A percentile compares a stretch with the other conserved stretches of the same genome.
These are phyloP conservation scores for Listronotus bonariensis DNA, from an alignment of 1,140 invertebrate genomes.

Conservation along the genomic window DNA sequence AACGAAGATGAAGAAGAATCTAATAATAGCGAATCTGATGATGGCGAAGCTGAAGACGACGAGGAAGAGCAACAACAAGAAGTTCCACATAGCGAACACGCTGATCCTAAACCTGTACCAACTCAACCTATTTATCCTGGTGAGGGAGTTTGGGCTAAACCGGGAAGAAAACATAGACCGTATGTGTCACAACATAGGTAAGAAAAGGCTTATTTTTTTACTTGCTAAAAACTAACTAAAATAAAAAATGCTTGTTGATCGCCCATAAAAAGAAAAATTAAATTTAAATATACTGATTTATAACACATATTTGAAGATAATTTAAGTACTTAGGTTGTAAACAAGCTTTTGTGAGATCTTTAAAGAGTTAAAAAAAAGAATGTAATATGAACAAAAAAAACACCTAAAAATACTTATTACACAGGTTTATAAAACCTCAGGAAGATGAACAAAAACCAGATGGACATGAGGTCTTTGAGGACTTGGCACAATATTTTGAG, in stretches of 20 bases:
- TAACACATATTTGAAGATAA: too few species aligned
- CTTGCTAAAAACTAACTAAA: background rate
- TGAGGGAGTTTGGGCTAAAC: slow-evolving; percentile 59
- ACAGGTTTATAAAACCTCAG: slow-evolving; percentile 20
- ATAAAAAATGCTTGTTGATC: too few species aligned
- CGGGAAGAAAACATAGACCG: slow-evolving; percentile 52
- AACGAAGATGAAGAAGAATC: background rate
- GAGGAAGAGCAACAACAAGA: slow-evolving; percentile 3
- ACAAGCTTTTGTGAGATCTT: too few species aligned
- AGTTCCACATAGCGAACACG: slow-evolving; percentile 40
- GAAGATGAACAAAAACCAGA: slow-evolving; percentile 43
- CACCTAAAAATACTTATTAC: too few species aligned
- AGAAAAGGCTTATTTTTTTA: background rate
- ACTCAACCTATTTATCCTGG: slow-evolving; percentile 60
- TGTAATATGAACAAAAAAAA: too few species aligned
- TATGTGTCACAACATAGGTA: slow-evolving; percentile 42
- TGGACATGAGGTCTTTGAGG: slow-evolving; percentile 47
- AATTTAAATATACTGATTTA: too few species aligned
- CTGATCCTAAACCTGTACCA: slow-evolving; percentile 47
- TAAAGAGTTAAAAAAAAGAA: too few species aligned
- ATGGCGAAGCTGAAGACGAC: slow-evolving; percentile 5
- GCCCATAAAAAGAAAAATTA: too few species aligned
- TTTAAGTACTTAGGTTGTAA: too few species aligned
- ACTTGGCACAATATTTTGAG: slow-evolving; percentile 41
- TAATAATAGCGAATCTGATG: slow-evolving; percentile 7